Base-by-base conservation (phyloP, 2,113 vertebrate species). In the Taurulus bubalis region DNA sequence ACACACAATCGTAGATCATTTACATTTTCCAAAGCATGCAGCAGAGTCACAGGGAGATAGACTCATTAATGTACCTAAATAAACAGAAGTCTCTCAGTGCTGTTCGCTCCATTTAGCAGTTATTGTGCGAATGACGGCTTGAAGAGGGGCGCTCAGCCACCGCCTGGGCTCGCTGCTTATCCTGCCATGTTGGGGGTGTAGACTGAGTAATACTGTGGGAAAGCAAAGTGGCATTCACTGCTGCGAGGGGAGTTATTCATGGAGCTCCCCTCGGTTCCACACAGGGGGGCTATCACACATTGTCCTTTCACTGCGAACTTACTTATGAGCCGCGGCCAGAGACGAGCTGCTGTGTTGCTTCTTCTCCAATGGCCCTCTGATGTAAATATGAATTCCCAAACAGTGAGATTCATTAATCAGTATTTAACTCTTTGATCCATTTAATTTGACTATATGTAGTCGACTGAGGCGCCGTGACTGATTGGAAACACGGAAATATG, bases 211-310 rank as follows among this genome's bases (percentile, higher is more conserved):
- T 87, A 86, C 75, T 89, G 90, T 92, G 86, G 89, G 89, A 91
- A 92, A 88, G 80, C 78, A 81, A 83, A 85, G 85, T 91, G 85
- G 86, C 92, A 88, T 93, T 94, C 90, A 93, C 82, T 60, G 81
- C 86, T 90, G 80, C 60, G 69, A 83, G 85, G 80, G 81, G 83
- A 90, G 84, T 90, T 93, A 92, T 94, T 94, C 92, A 86, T 87
- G 85, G 86, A 55, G 79, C 77, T 85, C 79, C 90, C 83, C 79
- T 80, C 67, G 28, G 32, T 40, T 89, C 70, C 85, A 81, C 91
- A 81, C 83, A 34, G 83, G 90, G 84, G 89, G 86, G 84, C 60
- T 60, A 51, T 89, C 71, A 6, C 70, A 84, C 92, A 89, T 92
- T 89, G 91, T 91, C 76, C 83, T 65, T 42, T 62, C 87, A 59